Percentiles rank a stretch among this genome's conserved stretches.
phyloP scores from a whole-genome alignment of 2,888 invertebrate genomes.

The Sesamia inferens region DNA sequence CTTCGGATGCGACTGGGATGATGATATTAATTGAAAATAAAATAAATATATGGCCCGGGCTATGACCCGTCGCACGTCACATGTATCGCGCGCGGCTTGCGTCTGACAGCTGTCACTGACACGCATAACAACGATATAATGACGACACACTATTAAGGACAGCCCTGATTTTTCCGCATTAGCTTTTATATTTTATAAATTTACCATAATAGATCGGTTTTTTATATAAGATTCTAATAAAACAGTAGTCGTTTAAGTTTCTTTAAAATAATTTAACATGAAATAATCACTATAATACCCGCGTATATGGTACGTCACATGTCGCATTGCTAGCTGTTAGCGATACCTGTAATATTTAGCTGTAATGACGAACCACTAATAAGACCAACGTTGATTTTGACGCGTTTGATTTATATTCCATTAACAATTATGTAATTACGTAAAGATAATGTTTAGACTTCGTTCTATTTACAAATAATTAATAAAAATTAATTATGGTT shows the following conservation, averaged over 20 bases:
- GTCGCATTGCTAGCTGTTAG: conserved; percentile 40
- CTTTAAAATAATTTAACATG: background rate
- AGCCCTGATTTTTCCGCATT: background rate
- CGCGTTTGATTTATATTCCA: background rate
- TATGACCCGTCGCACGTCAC: background rate
- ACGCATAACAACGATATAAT: background rate
- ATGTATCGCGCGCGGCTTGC: background rate
- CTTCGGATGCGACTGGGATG: too few species aligned
- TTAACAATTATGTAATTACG: background rate
- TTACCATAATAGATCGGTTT: background rate
- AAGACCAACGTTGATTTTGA: conserved; percentile 12
- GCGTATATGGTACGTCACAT: background rate
- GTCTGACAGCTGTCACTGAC: conserved; percentile 41
- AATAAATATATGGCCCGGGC: background rate
- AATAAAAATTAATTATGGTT: background rate
- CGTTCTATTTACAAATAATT: too few species aligned
- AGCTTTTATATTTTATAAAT: background rate
- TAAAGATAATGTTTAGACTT: background rate
- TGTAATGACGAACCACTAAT: conserved; percentile 2
- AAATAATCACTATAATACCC: background rate
- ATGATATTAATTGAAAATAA: background rate
- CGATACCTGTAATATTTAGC: background rate
- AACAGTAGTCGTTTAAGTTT: background rate
- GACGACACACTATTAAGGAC: conserved; percentile 1
- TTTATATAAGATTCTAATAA: background rate